Evolutionary conservation across 2,888 invertebrate genomes (phyloP), one percentile per base, ranked within the genome.

Genomic region (Drosophila diplacantha): DNA sequence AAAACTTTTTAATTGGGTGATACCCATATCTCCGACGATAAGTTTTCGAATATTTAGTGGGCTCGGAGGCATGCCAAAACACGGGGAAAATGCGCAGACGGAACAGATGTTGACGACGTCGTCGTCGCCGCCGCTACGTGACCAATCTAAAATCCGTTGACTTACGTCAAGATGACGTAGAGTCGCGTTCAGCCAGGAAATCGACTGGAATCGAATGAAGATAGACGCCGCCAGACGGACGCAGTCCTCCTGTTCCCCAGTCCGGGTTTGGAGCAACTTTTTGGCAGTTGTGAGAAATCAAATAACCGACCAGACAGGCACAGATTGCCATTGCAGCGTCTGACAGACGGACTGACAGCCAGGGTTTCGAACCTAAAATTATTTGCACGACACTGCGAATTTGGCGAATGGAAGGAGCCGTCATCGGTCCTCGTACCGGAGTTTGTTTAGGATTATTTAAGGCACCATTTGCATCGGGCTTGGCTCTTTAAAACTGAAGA

Each of bases 131-230:
- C 5, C 38, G 56, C 61, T 83, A 81, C 80, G 80, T 81, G 80
- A 81, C 83, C 85, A 84, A 84, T 78, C 74, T 61, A 58, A 83
- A 81, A 81, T 81, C 80, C 85, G 79, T 78, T 84, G 80, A 84
- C 80, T 81, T 81, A 81, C 71, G 79, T 81, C 82, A 78, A 84
- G 75, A 75, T 69, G 73, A 78, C 66, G 81, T 69, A 69, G 70
- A 61, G 68, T 68, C 70, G 77, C 73, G 61, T 72, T 81, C 67
- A 69, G 83, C 68, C 75, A 75, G 79, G 61, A 75, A 75, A 81
- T 75, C 78, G 83, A 80, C 84, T 82, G 73, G 65, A 65, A 80
- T 80, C 69, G 74, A 78, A 78, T 78, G 84, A 78, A 84, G 84
- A 78, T 80, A 78, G 84, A 80, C 81, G 74, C 69, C 38, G 37